These are phyloP conservation scores for Philotrypesis tridentata DNA, from an alignment of 1,140 invertebrate genomes.

Conservation along the genomic window DNA sequence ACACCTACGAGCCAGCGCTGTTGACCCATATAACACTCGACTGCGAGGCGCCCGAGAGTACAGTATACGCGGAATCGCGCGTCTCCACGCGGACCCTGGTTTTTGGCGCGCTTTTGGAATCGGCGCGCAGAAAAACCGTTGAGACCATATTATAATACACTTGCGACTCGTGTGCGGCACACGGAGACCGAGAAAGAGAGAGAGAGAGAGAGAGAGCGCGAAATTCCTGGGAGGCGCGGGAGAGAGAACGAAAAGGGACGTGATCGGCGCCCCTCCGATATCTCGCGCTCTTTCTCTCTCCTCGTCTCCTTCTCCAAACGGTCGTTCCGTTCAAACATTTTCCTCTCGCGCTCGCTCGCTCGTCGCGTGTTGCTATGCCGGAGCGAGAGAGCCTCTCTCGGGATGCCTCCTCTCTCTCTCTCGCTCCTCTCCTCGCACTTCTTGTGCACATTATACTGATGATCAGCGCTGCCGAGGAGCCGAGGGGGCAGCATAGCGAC, in stretches of 20 bases:
- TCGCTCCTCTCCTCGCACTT: background rate
- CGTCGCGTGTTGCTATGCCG: conserved; percentile 9
- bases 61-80: too few species aligned
- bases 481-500: conserved; percentile 22
- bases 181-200: background rate
- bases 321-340: conserved; percentile 10
- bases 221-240: conserved; percentile 13
- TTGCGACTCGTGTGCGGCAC: too few species aligned
- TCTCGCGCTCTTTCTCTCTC: conserved; percentile 11
- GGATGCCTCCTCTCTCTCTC: background rate
- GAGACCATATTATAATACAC: background rate
- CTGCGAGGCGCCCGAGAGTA: too few species aligned
- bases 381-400: background rate
- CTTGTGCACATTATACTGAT: conserved; percentile 12
- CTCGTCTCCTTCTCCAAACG: conserved; percentile 14
- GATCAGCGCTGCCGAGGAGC: background rate
- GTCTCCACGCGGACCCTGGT: background rate
- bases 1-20: too few species aligned
- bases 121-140: background rate
- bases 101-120: background rate
- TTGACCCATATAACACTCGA: background rate
- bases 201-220: background rate
- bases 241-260: conserved; percentile 21
- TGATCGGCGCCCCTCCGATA: conserved; percentile 9
- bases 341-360: background rate